phyloP scores from a whole-genome alignment of 2,888 invertebrate genomes.

The Microplitis manilae region DNA sequence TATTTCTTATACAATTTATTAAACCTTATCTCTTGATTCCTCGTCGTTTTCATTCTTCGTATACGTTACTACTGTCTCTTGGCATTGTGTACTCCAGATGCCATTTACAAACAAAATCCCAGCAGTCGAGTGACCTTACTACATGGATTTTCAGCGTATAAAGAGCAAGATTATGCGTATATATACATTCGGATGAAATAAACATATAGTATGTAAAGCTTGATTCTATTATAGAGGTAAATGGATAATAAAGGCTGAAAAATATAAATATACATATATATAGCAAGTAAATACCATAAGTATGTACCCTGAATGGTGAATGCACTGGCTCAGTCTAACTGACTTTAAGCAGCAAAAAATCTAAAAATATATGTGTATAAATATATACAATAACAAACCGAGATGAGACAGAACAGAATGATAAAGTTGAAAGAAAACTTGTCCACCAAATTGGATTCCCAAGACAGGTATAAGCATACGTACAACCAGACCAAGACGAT shows the following conservation, averaged over 20 bases:
- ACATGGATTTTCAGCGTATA: constrained; percentile 14
- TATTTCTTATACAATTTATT: constrained; percentile 4
- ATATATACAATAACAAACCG: constrained; percentile 24
- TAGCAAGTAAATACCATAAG: not conserved
- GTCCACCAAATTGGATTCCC: constrained; percentile 34
- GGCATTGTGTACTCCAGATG: constrained; percentile 4
- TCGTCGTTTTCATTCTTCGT: not conserved
- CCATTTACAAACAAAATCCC: constrained; percentile 16
- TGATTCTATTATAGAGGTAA: constrained; percentile 10
- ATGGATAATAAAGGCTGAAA: constrained; percentile 7
- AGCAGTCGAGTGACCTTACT: constrained; percentile 14
- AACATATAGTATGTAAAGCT: constrained; percentile 3
- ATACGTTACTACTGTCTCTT: not conserved
- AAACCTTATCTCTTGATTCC: not conserved
- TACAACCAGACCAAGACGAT: not conserved
- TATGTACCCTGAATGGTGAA: constrained; percentile 10
- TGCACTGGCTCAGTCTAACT: constrained; percentile 2
- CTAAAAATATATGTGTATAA: not conserved
- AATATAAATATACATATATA: not conserved
- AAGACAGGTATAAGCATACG: constrained; percentile 14
- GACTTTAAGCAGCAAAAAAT: not conserved
- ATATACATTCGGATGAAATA: constrained; percentile 11
- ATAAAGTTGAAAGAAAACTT: constrained; percentile 22
- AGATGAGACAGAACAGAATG: not conserved
- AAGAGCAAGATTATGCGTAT: constrained; percentile 19